phyloP scores from a whole-genome alignment of 2,797 vertebrate genomes.

The Pipistrellus nathusii region DNA sequence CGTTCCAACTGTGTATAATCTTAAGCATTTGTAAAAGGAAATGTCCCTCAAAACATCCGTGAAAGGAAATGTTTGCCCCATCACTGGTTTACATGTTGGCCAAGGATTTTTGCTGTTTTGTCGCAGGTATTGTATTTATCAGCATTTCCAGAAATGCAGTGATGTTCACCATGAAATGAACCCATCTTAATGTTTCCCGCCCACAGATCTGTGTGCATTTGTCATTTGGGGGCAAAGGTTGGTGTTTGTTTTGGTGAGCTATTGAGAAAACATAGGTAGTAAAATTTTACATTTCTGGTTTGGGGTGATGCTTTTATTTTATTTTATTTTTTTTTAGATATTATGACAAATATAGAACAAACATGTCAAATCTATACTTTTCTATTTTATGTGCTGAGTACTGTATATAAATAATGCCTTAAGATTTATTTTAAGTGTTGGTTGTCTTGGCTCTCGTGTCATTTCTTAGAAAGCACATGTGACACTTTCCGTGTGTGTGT shows the following conservation, averaged over 20 bases:
- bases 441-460: conserved; percentile 3
- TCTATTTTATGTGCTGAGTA: conserved; percentile 22
- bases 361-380: background rate
- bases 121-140: background rate
- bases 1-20: conserved; percentile 81
- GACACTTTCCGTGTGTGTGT: background rate
- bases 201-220: background rate
- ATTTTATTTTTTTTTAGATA: conserved; percentile 63
- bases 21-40: conserved; percentile 66
- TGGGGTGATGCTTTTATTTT: conserved; percentile 66
- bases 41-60: conserved; percentile 80
- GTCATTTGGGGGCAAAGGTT: background rate
- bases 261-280: background rate
- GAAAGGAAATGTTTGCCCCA: conserved; percentile 84
- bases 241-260: background rate
- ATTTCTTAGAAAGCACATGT: background rate
- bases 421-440: background rate
- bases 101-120: conserved; percentile 71
- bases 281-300: conserved; percentile 67
- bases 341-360: conserved; percentile 67
- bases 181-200: conserved; percentile 7
- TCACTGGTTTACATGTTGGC: conserved; percentile 77
- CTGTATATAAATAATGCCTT: background rate
- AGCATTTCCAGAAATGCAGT: conserved; percentile 74
- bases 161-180: conserved; percentile 71